Evolutionary conservation across 2,797 vertebrate species (phyloP), one percentile per base, ranked within the genome.

Genomic region (Betta splendens): DNA sequence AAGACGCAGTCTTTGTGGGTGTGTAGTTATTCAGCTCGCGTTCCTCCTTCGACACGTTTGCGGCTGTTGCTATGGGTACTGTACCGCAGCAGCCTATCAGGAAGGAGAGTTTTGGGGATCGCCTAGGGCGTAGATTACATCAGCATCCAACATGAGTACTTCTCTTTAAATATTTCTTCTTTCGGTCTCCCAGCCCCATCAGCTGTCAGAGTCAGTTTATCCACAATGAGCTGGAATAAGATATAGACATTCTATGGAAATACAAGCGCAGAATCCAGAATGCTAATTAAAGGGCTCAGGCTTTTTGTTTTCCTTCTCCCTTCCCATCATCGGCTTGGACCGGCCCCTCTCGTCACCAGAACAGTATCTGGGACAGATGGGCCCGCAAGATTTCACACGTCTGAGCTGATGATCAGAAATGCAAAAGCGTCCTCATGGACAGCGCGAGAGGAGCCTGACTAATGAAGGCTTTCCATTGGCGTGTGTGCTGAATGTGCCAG

Each of bases 1-100:
- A 22, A 36, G 33, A 61, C 26, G 11, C 67, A 32, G 73, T 79
- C 69, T 74, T 15, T 35, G 3, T 16, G 35, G 6, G 5, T n/a
- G 8, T 70, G n/a, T 64, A 55, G 15, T 12, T 36, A 75, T 71
- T 71, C 65, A 56, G 52, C 69, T 56, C 0, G 7, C 32, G 46
- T 51, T 42, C 29, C 39, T 25, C 49, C 43, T 72, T 68, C 76
- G 50, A 65, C 71, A 80, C 37, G 3, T 64, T 58, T 49, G 23
- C 42, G 28, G 44, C 50, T 78, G 87, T 89, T 88, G 83, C 83
- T 57, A 84, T 84, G 79, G 84, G 35, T 78, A 75, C 81, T 2
- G 5, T 18, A 40, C 32, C 60, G 75, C 56, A 29, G 49, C 32
- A 1, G 17, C 77, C 84, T 51, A 79, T 86, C 56, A 72, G 56